Percentiles rank a stretch among this genome's conserved stretches.
These are phyloP conservation scores for Ichneumon xanthorius DNA, from an alignment of 2,888 invertebrate species.

Conservation along the genomic window DNA sequence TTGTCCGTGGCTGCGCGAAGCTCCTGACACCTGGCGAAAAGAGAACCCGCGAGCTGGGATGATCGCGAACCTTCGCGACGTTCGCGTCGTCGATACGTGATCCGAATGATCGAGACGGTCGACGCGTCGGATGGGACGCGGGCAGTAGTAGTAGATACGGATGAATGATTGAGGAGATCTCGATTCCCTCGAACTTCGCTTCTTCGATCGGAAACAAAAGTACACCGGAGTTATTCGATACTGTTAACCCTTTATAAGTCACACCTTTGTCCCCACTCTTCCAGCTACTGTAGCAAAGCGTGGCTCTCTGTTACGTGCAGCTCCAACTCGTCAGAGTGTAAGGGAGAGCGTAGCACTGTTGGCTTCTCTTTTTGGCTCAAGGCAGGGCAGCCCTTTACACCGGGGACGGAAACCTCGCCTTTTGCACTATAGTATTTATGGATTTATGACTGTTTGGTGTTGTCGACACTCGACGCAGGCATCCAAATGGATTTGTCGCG, in stretches of 20 bases:
- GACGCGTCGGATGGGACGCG: conserved; percentile 25
- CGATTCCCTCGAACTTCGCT: conserved; percentile 54
- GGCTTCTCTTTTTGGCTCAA: no score
- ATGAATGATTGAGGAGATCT: conserved; percentile 59
- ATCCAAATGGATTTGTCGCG: no score
- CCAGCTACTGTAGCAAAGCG: no score
- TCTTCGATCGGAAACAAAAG: not conserved
- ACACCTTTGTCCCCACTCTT: no score
- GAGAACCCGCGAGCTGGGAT: conserved; percentile 40
- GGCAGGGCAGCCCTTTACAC: no score
- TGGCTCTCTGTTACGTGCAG: no score
- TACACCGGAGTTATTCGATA: not conserved
- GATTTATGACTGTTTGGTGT: no score
- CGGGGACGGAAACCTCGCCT: no score
- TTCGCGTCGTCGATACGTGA: conserved; percentile 66
- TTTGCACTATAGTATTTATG: no score
- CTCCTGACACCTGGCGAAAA: conserved; percentile 54
- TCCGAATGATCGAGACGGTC: conserved; percentile 66
- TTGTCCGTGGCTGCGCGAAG: conserved; percentile 28
- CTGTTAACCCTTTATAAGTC: not conserved
- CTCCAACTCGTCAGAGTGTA: no score
- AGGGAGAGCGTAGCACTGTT: no score
- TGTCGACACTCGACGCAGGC: no score
- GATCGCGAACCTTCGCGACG: conserved; percentile 58
- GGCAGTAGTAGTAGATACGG: conserved; percentile 49